These are phyloP conservation scores for Trichogramma pretiosum DNA, from an alignment of 1,140 invertebrate genomes.

Conservation along the genomic window DNA sequence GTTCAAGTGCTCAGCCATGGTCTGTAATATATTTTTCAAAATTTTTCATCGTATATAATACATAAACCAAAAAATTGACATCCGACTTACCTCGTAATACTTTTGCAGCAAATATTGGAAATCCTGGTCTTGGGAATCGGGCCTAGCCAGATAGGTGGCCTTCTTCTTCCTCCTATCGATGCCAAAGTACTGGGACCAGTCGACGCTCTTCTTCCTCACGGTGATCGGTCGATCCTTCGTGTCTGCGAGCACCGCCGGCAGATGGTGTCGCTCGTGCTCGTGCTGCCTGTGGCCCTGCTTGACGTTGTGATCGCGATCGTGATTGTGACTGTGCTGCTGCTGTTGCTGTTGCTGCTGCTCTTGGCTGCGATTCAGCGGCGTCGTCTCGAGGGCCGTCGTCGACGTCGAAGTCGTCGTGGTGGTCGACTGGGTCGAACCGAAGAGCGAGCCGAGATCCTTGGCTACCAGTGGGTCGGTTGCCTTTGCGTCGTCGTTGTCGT, in stretches of 20 bases:
- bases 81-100: constrained; percentile 40
- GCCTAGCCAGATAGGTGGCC: constrained; percentile 33
- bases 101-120: constrained; percentile 50
- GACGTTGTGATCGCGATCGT: constrained; percentile 21
- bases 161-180: constrained; percentile 69
- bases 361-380: constrained; percentile 30
- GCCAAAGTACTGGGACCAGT: constrained; percentile 79
- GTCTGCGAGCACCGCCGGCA: too few species aligned
- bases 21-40: too few species aligned
- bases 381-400: constrained; percentile 27
- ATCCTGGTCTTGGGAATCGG: constrained; percentile 40
- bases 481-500: too few species aligned
- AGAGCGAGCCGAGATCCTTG: constrained; percentile 35
- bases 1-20: constrained; percentile 36
- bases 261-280: constrained; percentile 19
- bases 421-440: constrained; percentile 28
- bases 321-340: constrained; percentile 20
- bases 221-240: constrained; percentile 43
- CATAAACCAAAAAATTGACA: constrained; percentile 7
- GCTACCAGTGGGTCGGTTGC: constrained; percentile 37
- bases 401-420: constrained; percentile 25
- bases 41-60: not conserved
- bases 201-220: constrained; percentile 67
- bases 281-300: constrained; percentile 35
- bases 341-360: constrained; percentile 21